Percentiles rank a stretch among this genome's conserved stretches.
Conservation (phyloP, 2,888 invertebrate genomes). For the Augiades crinisus region DNA sequence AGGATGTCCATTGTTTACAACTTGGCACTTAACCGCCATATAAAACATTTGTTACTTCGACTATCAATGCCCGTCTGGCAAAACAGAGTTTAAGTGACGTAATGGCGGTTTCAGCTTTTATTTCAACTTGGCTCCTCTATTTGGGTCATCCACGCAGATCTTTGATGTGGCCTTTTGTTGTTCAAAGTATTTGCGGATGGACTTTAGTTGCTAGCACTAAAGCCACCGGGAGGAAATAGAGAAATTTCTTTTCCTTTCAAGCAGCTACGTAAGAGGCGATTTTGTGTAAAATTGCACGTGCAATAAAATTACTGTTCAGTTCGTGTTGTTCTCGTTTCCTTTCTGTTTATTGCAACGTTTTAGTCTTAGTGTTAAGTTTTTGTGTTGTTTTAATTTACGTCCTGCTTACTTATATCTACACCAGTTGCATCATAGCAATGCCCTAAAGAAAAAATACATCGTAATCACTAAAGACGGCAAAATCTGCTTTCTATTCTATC, state of each 20-base stretch:
- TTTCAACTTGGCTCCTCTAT: conserved; percentile 23
- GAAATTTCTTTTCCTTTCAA: conserved; percentile 18
- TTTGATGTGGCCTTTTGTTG: conserved; percentile 24
- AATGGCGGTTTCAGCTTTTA: conserved; percentile 22
- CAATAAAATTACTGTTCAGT: conserved; percentile 10
- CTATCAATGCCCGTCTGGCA: conserved; percentile 29
- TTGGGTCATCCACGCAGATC: conserved; percentile 24
- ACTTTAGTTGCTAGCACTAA: conserved; percentile 22
- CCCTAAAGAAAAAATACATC: no score
- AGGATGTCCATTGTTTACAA: conserved; percentile 29
- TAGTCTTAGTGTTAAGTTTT: not conserved
- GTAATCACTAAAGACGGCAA: no score
- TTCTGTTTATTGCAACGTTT: conserved; percentile 4
- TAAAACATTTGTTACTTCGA: conserved; percentile 34
- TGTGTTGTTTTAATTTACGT: no score
- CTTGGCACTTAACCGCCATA: conserved; percentile 32
- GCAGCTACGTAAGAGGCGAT: conserved; percentile 6
- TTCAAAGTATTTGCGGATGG: conserved; percentile 25
- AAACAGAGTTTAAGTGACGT: conserved; percentile 23
- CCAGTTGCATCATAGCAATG: no score
- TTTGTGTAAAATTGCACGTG: conserved; percentile 17
- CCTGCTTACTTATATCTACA: no score
- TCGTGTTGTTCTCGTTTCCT: conserved; percentile 1
- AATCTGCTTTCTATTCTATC: no score
- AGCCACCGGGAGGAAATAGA: not conserved